Conservation (phyloP, 2,888 invertebrate genomes). For the Branchellion lobata region DNA sequence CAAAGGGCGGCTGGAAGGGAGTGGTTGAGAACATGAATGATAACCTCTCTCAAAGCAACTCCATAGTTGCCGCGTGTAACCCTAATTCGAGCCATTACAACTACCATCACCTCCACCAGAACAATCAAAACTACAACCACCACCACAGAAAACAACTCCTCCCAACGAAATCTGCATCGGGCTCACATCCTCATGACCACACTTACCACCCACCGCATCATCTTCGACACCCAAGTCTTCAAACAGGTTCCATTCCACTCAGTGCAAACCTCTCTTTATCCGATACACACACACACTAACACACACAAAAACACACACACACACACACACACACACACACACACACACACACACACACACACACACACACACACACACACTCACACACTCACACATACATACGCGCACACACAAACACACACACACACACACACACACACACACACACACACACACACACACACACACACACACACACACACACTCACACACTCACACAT, state of each 20-base stretch:
- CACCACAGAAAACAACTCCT: conserved; percentile 6
- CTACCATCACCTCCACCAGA: too few species aligned
- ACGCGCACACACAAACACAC: too few species aligned
- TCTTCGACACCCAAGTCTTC: conserved; percentile 23
- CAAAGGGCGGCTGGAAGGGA: too few species aligned
- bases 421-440: not conserved
- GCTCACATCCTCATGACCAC: conserved; percentile 16
- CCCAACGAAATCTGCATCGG: conserved; percentile 12
- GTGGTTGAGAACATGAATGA: too few species aligned
- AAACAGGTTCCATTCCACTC: conserved; percentile 23
- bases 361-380: not conserved
- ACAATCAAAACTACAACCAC: too few species aligned
- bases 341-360: not conserved
- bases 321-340: too few species aligned
- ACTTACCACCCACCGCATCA: not conserved
- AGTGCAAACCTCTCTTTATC: too few species aligned
- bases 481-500: not conserved
- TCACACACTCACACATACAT: not conserved
- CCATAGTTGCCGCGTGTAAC: too few species aligned
- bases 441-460: not conserved
- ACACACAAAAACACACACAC: not conserved
- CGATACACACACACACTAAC: not conserved
- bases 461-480: not conserved
- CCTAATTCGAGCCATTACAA: too few species aligned
- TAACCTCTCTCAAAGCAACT: too few species aligned